Evolutionary conservation across 2,888 invertebrate species (phyloP), one percentile per base, ranked within the genome.

Genomic region (Gandaritis pyraliata): DNA sequence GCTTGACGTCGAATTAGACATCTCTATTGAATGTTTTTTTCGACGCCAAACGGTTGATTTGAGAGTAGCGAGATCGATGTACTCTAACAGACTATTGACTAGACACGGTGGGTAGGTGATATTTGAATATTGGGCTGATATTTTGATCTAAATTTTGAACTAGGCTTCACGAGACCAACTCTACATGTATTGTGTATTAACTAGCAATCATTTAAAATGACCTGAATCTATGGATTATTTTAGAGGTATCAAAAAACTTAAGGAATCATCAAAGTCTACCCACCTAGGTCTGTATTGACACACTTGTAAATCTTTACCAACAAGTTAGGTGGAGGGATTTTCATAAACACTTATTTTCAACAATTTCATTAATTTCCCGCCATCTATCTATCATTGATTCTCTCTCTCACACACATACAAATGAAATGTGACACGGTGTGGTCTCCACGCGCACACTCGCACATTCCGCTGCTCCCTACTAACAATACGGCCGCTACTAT

Each of bases 371-470:
- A 10, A 61, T 64, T 56, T 73, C 78, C 76, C 76, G 74, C 74
- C 72, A 72, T 75, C 74, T 77, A 69, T 63, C 76, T 80, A 66
- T 56, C 59, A 41, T 58, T 68, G 66, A 59, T 56, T 64, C 65
- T 70, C 57, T 61, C 57, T 61, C 64, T 72, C 70, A 75, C 76
- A 75, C 75, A 66, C 65, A 72, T 69, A 71, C 64, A 66, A 67
- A 70, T 73, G 74, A 68, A 68, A 80, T 72, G 74, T 82, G 76
- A 87, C 88, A 89, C 90, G 86, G 88, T 90, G 89, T 90, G 90
- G 88, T 85, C 83, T 87, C 85, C 88, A 86, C 90, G 89, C 87
- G 83, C 87, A 87, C 90, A 88, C 86, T 86, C 84, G 89, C 90
- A 89, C 88, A 85, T 78, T 83, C 82, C 83, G 90, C 90, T 89